These are phyloP conservation scores for Meandrusa payeni DNA, from an alignment of 2,888 invertebrate genomes.

Conservation along the genomic window DNA sequence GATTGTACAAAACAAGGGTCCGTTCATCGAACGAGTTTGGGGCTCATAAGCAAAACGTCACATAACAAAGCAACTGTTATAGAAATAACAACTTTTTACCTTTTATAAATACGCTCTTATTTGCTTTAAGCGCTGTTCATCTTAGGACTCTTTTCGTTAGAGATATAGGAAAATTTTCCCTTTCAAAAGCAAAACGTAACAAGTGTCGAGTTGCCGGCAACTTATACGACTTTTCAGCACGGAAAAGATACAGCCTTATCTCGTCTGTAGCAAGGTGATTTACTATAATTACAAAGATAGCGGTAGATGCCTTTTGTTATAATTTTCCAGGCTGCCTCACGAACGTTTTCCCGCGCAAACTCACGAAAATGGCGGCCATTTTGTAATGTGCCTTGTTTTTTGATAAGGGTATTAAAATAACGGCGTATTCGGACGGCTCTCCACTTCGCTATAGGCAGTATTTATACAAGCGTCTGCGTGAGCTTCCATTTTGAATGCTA, in stretches of 20 bases:
- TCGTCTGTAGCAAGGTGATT: slow-evolving; percentile 79
- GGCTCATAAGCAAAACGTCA: slow-evolving; percentile 48
- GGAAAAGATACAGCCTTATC: slow-evolving; percentile 67
- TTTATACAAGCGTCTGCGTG: slow-evolving; percentile 65
- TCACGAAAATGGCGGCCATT: slow-evolving; percentile 77
- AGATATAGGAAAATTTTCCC: slow-evolving; percentile 40
- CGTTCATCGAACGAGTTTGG: slow-evolving; percentile 66
- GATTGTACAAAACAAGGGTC: slow-evolving; percentile 69
- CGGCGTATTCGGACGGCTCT: slow-evolving; percentile 67
- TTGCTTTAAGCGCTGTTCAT: slow-evolving; percentile 37
- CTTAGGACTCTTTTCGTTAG: slow-evolving; percentile 45
- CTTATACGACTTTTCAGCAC: slow-evolving; percentile 60
- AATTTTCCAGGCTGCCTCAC: slow-evolving; percentile 77
- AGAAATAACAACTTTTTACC: slow-evolving; percentile 19
- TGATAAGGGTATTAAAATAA: slow-evolving; percentile 80
- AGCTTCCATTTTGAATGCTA: slow-evolving; percentile 71
- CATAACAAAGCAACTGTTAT: slow-evolving; percentile 40
- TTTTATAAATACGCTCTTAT: slow-evolving; percentile 42
- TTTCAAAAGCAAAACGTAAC: slow-evolving; percentile 50
- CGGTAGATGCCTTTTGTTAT: slow-evolving; percentile 80
- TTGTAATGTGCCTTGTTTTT: slow-evolving; percentile 80
- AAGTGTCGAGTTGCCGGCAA: slow-evolving; percentile 44
- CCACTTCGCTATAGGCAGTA: slow-evolving; percentile 54
- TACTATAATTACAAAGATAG: slow-evolving; percentile 82
- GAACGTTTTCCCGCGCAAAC: slow-evolving; percentile 75